Base-by-base conservation (phyloP, 2,113 vertebrate genomes). In the Eubucco bourcierii region DNA sequence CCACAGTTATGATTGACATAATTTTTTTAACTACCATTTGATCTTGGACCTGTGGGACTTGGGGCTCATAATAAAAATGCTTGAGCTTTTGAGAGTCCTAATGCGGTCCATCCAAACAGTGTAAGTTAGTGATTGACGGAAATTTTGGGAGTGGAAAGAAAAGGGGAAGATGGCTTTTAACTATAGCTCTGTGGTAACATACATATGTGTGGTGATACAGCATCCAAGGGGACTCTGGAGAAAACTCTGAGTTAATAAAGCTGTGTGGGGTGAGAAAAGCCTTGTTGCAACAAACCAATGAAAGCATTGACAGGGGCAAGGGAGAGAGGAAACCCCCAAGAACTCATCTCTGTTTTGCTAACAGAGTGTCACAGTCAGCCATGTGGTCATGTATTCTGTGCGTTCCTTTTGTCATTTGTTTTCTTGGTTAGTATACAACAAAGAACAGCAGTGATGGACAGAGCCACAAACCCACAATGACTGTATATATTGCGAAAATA, bases 391-490 rank as follows among this genome's bases (percentile, higher is more conserved):
- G 88, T 93, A 72, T 71, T n/a, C 33, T 29, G 66, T 61, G 46
- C 85, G 84, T 96, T 95, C 95, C 65, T 94, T 93, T 87, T 92
- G 66, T 89, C 77, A 55, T 96, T 91, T 96, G 89, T 94, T 96
- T 95, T 90, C 72, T 93, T 92, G 95, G 95, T 95, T 87, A 91
- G 80, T 0, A 0, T 78, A 64, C 94, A 91, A 56, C 93, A 95
- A 91, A 93, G 90, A 88, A 34, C 71, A 93, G 81, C 80, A 73
- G 66, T 50, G 82, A 80, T 63, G 90, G 88, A 84, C 93, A 88
- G 67, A 95, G 90, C 90, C 92, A 79, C 95, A 95, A 97, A 95
- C 77, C 97, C 95, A 73, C 85, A 95, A 89, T 91, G 96, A 94
- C 80, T 39, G 88, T 76, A 39, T 93, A 7, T 12, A 46, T 85